Evolutionary conservation across 2,888 invertebrate genomes (phyloP).

Genomic region (Ctenicera cuprea): DNA sequence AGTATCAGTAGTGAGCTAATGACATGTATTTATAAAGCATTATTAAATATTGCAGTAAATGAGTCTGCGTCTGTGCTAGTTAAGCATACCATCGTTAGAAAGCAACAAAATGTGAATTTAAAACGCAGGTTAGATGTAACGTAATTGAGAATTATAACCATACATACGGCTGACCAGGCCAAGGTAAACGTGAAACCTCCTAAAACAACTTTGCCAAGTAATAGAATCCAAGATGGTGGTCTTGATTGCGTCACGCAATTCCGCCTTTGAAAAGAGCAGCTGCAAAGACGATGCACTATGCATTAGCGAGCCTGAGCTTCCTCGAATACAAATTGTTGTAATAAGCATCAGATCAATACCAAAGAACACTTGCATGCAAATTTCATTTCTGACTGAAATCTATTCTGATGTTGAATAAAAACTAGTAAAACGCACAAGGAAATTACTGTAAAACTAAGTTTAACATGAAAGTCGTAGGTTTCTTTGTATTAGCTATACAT

Average conservation of each 20-base stretch:
- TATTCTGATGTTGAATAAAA: too few relatives aligned
- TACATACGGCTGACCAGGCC: conserved; percentile 24
- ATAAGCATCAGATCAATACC: not conserved
- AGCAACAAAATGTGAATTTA: conserved; percentile 5
- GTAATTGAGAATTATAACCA: conserved; percentile 18
- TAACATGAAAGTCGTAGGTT: too few relatives aligned
- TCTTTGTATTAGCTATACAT: too few relatives aligned
- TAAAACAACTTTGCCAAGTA: conserved; percentile 14
- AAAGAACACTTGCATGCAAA: not conserved
- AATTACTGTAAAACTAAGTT: too few relatives aligned
- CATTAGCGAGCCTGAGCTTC: not conserved
- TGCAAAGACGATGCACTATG: conserved; percentile 14
- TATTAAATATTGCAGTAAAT: conserved; percentile 1
- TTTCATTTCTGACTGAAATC: not conserved
- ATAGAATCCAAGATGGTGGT: conserved; percentile 27
- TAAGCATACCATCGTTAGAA: conserved; percentile 5
- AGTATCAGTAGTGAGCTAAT: not conserved
- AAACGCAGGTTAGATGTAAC: conserved; percentile 3
- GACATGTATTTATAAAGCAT: not conserved
- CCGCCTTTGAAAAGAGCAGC: conserved; percentile 15
- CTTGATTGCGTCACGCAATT: conserved; percentile 30
- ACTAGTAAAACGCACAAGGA: too few relatives aligned
- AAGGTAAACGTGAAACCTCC: conserved; percentile 31
- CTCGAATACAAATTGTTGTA: conserved; percentile 16
- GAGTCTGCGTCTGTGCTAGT: not conserved